Percentiles rank a stretch among this genome's conserved stretches.
Conservation (phyloP, 1,140 invertebrate species). For the Zaprionus gabonicus region DNA sequence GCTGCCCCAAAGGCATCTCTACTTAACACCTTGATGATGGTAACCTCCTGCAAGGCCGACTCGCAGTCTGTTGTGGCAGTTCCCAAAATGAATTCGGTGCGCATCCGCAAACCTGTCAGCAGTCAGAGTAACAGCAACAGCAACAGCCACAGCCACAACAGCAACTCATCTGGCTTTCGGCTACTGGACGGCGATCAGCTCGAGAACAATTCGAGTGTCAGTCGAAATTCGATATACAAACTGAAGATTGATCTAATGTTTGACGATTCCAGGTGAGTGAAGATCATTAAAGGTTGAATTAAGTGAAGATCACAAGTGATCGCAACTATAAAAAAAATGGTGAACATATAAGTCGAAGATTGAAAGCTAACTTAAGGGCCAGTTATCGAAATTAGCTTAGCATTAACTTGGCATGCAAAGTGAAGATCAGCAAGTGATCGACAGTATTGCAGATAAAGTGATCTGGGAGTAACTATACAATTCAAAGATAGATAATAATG, state of each 20-base stretch:
- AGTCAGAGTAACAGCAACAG: conserved; percentile 54
- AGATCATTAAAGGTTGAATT: too few relatives aligned
- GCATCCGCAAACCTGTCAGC: conserved; percentile 63
- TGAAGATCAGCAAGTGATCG: too few relatives aligned
- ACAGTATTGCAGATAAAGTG: too few relatives aligned
- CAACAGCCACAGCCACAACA: conserved; percentile 47
- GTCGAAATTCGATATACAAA: conserved; percentile 89
- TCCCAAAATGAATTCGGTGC: conserved; percentile 76
- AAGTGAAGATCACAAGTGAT: neutral
- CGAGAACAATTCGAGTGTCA: conserved; percentile 86
- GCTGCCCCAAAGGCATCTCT: conserved; percentile 39
- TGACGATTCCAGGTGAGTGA: conserved; percentile 87
- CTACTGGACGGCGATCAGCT: conserved; percentile 84
- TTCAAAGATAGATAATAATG: too few relatives aligned
- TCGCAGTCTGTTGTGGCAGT: conserved; percentile 69
- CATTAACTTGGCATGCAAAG: too few relatives aligned
- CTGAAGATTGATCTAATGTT: conserved; percentile 94
- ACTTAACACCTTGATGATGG: conserved; percentile 65
- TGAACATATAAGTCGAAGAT: too few relatives aligned
- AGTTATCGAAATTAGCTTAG: too few relatives aligned
- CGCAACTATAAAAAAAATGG: neutral
- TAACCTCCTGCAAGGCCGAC: conserved; percentile 81
- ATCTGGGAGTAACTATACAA: too few relatives aligned
- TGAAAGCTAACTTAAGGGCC: too few relatives aligned
- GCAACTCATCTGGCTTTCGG: conserved; percentile 84